Percentiles rank a stretch among this genome's conserved stretches.
Conservation (phyloP, 2,113 vertebrate genomes). For the Mesocricetus auratus region DNA sequence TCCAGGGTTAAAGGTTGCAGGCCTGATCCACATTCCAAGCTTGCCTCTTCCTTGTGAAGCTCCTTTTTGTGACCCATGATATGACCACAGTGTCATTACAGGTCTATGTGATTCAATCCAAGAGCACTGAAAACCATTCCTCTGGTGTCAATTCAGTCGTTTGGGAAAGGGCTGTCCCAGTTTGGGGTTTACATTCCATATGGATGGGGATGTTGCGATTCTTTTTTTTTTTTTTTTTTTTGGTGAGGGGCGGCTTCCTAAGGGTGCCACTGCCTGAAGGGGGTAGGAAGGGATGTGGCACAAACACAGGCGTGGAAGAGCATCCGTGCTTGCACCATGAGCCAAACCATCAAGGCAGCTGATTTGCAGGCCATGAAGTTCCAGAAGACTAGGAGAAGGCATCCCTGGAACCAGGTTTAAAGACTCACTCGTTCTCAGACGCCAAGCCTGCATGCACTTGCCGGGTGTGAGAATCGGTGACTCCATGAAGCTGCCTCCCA, state of each 20-base stretch:
- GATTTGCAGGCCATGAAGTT: background rate
- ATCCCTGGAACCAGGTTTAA: background rate
- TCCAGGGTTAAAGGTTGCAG: background rate
- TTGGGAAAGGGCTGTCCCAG: background rate
- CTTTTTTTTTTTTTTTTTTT: no score
- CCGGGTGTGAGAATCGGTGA: background rate
- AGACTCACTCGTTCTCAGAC: background rate
- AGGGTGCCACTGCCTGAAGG: background rate
- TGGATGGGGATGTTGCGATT: no score
- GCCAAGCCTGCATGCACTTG: background rate
- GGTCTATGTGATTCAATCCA: background rate
- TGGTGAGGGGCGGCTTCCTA: background rate
- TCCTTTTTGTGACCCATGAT: background rate
- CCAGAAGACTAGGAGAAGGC: background rate
- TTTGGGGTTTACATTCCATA: background rate
- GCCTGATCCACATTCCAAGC: background rate
- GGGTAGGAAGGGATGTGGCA: background rate
- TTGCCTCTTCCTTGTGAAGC: background rate
- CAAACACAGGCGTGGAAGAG: background rate
- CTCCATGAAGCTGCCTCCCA: background rate
- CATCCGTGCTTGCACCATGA: background rate
- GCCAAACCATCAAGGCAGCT: background rate
- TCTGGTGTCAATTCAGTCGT: conserved; percentile 18
- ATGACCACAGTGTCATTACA: background rate
- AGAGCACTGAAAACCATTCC: background rate